phyloP scores from a whole-genome alignment of 1,140 invertebrate genomes.

The Rhopalosiphum padi region DNA sequence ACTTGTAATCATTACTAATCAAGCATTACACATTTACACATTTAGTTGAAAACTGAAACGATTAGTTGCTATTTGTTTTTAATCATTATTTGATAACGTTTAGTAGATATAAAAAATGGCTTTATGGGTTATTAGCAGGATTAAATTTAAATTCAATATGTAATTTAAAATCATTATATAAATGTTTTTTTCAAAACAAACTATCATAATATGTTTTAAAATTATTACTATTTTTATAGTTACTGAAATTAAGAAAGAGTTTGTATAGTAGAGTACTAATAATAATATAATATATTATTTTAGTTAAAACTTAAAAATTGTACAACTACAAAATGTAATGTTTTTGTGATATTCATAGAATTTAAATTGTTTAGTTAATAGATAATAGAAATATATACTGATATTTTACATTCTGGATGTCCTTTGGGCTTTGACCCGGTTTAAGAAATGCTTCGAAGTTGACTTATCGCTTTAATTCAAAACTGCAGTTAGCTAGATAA shows the following conservation, averaged over 20 bases:
- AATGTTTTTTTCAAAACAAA: neutral
- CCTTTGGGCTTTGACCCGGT: neutral
- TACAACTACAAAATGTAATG: neutral
- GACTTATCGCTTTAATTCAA: neutral
- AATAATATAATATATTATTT: neutral
- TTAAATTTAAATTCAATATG: neutral
- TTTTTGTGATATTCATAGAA: neutral
- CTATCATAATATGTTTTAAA: neutral
- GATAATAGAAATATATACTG: neutral
- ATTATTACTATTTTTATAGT: neutral
- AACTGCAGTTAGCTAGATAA: neutral
- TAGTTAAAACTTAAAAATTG: neutral
- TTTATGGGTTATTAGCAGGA: neutral
- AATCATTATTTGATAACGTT: neutral
- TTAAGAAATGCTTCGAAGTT: too few relatives aligned
- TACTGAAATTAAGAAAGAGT: neutral
- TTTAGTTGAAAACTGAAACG: neutral
- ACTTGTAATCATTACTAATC: too few relatives aligned
- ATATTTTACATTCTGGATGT: neutral
- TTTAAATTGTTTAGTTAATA: neutral
- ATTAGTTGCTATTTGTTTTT: neutral
- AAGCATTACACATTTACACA: neutral
- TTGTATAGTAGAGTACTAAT: too few relatives aligned
- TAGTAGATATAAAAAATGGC: neutral
- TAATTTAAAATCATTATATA: neutral